phyloP scores from a whole-genome alignment of 2,888 invertebrate genomes.

The Troilus luridus region DNA sequence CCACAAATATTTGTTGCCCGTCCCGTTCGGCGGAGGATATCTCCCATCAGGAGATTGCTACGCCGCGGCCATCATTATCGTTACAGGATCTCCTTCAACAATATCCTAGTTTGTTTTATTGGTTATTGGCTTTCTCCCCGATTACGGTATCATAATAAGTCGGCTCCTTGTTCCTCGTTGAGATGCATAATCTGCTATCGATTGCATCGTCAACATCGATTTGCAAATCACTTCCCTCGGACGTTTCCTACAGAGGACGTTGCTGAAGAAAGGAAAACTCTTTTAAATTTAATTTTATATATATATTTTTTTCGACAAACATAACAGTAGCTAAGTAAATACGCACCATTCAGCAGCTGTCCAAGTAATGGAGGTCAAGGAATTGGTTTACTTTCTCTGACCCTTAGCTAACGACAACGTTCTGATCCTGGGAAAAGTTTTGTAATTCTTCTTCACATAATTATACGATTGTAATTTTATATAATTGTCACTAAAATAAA shows the following conservation, averaged over 20 bases:
- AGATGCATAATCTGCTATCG: neutral
- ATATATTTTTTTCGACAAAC: neutral
- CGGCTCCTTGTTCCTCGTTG: neutral
- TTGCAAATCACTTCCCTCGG: neutral
- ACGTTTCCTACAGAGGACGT: neutral
- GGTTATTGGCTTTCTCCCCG: conserved; percentile 24
- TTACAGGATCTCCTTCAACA: conserved; percentile 8
- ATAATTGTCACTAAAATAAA: too few species aligned
- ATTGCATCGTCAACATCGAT: conserved; percentile 5
- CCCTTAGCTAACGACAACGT: neutral
- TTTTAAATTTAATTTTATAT: neutral
- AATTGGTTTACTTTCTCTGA: conserved; percentile 8
- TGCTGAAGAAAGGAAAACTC: neutral
- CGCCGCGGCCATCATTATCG: neutral
- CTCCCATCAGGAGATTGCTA: neutral
- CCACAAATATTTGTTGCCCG: conserved; percentile 2
- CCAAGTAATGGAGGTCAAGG: conserved; percentile 2
- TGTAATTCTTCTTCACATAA: neutral
- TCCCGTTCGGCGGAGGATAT: neutral
- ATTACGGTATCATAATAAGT: conserved; percentile 26
- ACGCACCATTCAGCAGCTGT: neutral
- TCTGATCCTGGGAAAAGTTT: neutral
- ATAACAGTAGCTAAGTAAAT: neutral
- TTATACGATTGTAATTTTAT: neutral
- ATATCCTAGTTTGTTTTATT: conserved; percentile 38